These are phyloP conservation scores for Eira barbara DNA, from an alignment of 2,113 vertebrate species.

Conservation along the genomic window DNA sequence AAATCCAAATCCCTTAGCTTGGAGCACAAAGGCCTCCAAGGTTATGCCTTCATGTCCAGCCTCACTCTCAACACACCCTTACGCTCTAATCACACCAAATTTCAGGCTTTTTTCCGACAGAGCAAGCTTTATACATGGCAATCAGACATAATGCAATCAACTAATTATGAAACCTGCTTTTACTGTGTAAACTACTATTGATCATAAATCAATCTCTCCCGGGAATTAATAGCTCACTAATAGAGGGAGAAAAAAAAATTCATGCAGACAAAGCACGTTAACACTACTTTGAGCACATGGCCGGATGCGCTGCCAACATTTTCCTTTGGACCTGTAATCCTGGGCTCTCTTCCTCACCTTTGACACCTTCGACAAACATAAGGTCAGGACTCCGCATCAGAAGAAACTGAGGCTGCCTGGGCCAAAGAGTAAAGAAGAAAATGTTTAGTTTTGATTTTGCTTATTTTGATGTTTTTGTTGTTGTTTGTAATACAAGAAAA, in stretches of 20 bases:
- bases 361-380: not conserved
- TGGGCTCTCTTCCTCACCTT: not conserved
- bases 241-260: not conserved
- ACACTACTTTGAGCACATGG: not conserved
- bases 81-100: not conserved
- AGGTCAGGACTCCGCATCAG: not conserved
- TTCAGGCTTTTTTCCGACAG: not conserved
- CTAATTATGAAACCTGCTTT: constrained; percentile 36
- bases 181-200: constrained; percentile 1
- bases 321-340: not conserved
- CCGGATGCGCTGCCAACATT: not conserved
- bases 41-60: not conserved
- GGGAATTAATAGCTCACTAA: not conserved
- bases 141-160: constrained; percentile 6
- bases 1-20: not conserved
- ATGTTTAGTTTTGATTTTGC: not conserved
- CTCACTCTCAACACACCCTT: not conserved
- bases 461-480: not conserved
- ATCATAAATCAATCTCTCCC: not conserved
- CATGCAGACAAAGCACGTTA: not conserved
- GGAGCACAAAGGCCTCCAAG: not conserved
- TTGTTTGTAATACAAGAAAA: not conserved
- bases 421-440: not conserved
- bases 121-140: not conserved
- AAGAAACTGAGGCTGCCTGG: not conserved